Evolutionary conservation across 2,113 vertebrate species (phyloP).

Genomic region (Pluvialis apricaria): DNA sequence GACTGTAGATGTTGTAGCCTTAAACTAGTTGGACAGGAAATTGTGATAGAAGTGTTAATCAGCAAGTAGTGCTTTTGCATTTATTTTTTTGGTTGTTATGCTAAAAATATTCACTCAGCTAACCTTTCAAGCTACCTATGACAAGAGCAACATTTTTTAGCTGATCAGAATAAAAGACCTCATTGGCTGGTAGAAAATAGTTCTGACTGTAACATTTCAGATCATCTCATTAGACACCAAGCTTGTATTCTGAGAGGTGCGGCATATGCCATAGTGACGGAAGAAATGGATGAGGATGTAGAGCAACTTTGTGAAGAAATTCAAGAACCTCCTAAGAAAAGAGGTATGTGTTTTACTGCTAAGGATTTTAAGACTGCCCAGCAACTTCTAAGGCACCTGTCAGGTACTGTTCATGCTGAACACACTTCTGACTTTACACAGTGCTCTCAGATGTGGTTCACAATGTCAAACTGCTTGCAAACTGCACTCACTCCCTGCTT

Average conservation of each 20-base stretch:
- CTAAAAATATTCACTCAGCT: no score
- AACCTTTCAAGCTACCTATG: no score
- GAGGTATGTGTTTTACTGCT: constrained; percentile 70
- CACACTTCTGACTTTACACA: no score
- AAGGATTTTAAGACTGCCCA: neutral
- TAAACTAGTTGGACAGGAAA: neutral
- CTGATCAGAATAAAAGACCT: no score
- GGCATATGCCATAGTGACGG: constrained; percentile 86
- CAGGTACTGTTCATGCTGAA: no score
- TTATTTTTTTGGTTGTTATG: neutral
- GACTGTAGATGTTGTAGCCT: neutral
- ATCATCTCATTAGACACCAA: constrained; percentile 86
- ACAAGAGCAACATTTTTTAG: no score
- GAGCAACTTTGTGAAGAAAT: constrained; percentile 88
- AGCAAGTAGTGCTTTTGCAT: neutral
- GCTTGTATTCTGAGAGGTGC: constrained; percentile 88
- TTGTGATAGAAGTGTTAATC: neutral
- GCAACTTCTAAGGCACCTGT: no score
- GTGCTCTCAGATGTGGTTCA: no score
- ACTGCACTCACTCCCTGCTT: no score
- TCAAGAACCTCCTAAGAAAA: constrained; percentile 79
- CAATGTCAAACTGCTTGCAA: no score
- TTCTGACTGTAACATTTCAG: no score
- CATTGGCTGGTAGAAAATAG: no score
- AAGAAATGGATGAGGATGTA: constrained; percentile 91